Evolutionary conservation across 2,113 vertebrate genomes (phyloP).

Genomic region (Condylura cristata): DNA sequence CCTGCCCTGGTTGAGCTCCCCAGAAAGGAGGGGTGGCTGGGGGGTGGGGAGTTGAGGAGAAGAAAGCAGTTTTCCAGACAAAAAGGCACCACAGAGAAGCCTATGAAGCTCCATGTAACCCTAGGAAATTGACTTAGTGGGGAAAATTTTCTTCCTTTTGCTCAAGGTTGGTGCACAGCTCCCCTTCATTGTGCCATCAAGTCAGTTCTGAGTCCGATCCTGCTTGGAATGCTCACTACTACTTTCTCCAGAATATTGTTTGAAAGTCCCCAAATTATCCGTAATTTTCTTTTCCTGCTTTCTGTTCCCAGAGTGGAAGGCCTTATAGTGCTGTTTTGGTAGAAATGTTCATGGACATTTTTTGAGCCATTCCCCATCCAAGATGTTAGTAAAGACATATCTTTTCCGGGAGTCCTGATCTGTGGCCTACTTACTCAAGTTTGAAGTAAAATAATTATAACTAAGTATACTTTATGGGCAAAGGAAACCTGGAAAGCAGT

Average conservation of each 20-base stretch:
- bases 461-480: background rate
- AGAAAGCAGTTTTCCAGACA: constrained; percentile 41
- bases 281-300: background rate
- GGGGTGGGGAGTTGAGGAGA: background rate
- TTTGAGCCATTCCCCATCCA: background rate
- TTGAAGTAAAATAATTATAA: background rate
- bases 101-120: background rate
- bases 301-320: background rate
- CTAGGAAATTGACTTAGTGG: background rate
- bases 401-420: background rate
- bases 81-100: background rate
- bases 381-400: background rate
- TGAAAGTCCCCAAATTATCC: background rate
- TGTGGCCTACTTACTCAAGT: background rate
- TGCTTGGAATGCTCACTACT: background rate
- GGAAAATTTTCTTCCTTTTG: background rate
- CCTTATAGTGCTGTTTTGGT: background rate
- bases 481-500: constrained; percentile 71
- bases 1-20: constrained; percentile 34
- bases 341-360: background rate
- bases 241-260: constrained; percentile 31
- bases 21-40: constrained; percentile 39
- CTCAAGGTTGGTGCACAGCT: background rate
- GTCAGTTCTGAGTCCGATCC: background rate
- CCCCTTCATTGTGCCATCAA: background rate